These are phyloP conservation scores for Cephonodes hylas DNA, from an alignment of 2,888 invertebrate species.

Conservation along the genomic window DNA sequence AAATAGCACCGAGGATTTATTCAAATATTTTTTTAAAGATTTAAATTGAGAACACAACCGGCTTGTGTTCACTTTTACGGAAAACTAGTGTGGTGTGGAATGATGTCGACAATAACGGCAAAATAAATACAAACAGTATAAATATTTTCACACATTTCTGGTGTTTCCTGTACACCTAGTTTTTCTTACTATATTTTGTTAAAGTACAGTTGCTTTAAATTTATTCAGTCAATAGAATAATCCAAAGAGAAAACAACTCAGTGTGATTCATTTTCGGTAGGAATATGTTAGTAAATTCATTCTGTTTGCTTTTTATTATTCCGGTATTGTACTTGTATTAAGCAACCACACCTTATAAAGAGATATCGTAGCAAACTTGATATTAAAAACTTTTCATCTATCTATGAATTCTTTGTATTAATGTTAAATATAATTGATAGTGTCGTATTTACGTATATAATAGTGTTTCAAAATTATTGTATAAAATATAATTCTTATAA, in stretches of 20 bases:
- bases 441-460: too few species aligned
- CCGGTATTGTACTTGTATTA: too few species aligned
- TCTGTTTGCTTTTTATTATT: too few species aligned
- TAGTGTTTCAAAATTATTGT: too few species aligned
- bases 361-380: too few species aligned
- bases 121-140: neutral
- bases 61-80: neutral
- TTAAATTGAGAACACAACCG: neutral
- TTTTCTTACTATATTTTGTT: neutral
- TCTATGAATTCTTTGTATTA: too few species aligned
- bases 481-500: too few species aligned
- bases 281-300: too few species aligned
- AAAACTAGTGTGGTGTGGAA: neutral
- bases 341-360: too few species aligned
- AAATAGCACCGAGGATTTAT: neutral
- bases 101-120: neutral
- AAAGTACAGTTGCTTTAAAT: neutral
- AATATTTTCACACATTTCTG: conserved; percentile 1
- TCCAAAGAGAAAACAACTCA: neutral
- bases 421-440: too few species aligned
- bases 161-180: neutral
- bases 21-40: neutral
- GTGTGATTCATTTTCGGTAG: neutral
- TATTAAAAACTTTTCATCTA: too few species aligned
- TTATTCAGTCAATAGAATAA: neutral